These are phyloP conservation scores for Zootermopsis nevadensis DNA, from an alignment of 2,888 invertebrate species.

Conservation along the genomic window DNA sequence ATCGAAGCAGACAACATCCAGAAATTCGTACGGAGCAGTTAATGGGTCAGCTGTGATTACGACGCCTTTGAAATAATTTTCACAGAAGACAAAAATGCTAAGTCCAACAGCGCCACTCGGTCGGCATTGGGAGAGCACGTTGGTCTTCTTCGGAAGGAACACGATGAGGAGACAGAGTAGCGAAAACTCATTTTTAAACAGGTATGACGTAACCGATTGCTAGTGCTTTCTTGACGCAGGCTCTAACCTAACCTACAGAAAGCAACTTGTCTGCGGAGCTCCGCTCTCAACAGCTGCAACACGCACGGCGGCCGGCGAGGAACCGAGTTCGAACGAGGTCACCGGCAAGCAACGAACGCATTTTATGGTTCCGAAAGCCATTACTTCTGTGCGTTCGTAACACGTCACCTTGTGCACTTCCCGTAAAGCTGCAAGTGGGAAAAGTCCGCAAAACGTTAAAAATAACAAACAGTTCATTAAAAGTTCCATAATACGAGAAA, in stretches of 20 bases:
- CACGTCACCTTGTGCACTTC: too few species aligned
- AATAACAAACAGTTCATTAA: too few species aligned
- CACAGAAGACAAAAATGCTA: too few species aligned
- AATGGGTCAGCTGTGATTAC: too few species aligned
- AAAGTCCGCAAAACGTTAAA: too few species aligned
- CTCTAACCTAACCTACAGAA: background rate
- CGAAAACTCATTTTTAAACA: slow-evolving; percentile 10
- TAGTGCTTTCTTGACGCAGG: background rate
- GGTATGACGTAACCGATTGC: background rate
- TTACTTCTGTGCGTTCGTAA: too few species aligned
- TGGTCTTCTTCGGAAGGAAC: background rate
- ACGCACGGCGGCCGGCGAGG: background rate
- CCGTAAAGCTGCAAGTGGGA: too few species aligned
- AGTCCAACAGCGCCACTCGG: background rate
- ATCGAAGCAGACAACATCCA: too few species aligned
- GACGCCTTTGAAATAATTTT: too few species aligned
- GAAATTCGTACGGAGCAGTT: too few species aligned
- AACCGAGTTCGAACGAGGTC: background rate
- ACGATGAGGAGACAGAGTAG: background rate
- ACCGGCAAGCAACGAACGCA: background rate
- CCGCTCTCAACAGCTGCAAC: background rate
- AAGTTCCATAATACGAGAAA: too few species aligned
- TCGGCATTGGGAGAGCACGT: background rate
- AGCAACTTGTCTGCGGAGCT: background rate
- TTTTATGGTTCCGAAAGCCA: too few species aligned